Conservation (phyloP, 2,113 vertebrate genomes). For the Labeo rohita region DNA sequence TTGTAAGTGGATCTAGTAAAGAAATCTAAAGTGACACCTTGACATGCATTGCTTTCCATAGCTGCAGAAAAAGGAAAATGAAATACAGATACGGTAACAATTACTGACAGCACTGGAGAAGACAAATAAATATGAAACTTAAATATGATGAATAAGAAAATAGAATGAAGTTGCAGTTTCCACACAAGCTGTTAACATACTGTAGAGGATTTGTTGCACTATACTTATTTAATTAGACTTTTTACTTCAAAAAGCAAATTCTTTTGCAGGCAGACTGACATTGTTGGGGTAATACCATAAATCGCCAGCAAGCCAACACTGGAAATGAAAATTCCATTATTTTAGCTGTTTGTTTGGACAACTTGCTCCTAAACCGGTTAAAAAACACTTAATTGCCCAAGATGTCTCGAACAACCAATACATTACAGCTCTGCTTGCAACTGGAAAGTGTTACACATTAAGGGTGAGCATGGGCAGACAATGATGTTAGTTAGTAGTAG, state of each 20-base stretch:
- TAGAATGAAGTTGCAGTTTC: background rate
- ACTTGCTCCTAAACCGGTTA: background rate
- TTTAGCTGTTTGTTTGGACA: constrained; percentile 45
- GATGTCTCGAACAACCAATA: background rate
- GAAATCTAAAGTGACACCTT: constrained; percentile 67
- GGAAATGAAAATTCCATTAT: constrained; percentile 52
- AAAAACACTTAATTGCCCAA: background rate
- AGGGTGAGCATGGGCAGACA: background rate
- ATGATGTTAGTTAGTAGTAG: background rate
- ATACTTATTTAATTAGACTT: background rate
- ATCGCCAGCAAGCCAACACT: constrained; percentile 52
- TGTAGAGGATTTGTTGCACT: background rate
- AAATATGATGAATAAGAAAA: background rate
- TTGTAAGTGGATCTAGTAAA: constrained; percentile 17
- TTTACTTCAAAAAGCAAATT: background rate
- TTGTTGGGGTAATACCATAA: background rate
- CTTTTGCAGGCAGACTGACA: background rate
- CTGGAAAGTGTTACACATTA: constrained; percentile 59
- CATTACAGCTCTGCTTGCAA: constrained; percentile 42
- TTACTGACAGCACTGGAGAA: constrained; percentile 21
- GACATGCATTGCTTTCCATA: constrained; percentile 63
- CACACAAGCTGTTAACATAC: background rate
- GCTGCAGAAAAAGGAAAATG: constrained; percentile 51
- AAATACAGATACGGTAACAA: constrained; percentile 34
- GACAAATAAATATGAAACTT: background rate